Evolutionary conservation across 2,888 invertebrate genomes (phyloP), one percentile per base, ranked within the genome.

Genomic region (Drosophila longiperda): DNA sequence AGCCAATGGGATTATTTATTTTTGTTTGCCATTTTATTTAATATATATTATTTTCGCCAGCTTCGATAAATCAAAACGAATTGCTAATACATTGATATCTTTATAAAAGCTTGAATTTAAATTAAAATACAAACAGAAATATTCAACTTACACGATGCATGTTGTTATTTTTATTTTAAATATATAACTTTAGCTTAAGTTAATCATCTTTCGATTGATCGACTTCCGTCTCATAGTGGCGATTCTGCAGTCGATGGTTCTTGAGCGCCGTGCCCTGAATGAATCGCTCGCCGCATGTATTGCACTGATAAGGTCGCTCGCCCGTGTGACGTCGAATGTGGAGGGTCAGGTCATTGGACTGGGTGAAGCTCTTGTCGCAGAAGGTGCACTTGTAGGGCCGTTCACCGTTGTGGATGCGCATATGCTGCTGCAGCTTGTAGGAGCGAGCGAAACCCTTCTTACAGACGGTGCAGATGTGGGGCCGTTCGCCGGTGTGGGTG

Each of bases 261-360:
- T 95, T 95, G 32, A 96, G 91, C 20, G 95, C 94, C 11, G 95
- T 94, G 1, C 95, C 95, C 93, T 96, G 96, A 80, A 96, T 96
- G 79, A 96, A 96, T 8, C 95, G 93, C 33, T 95, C 95, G 0
- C 95, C 95, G 85, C 96, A 96, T 7, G 96, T 93, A 40, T 95
- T 95, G 81, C 96, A 96, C n/a, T 94, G 94, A 85, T 95, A 95
- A 0, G 95, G 95, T 67, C 95, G 95, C 82, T 95, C 95, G 52
- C 96, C 96, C 0, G 96, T 96, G 87, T 96, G 96, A 0, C 96
- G 93, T 0, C 96, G 94, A 83, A 96, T 95, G 89, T 96, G 96
- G 20, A 96, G 90, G 0, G 95, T 95, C 57, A 96, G 92, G 86
- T 96, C 96, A 90, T 96, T 96, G 59, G 96, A 96, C 91, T 96